A percentile compares a stretch with the other conserved stretches of the same genome.
phyloP scores from a whole-genome alignment of 2,888 invertebrate species.

The Amphimallon solstitiale region DNA sequence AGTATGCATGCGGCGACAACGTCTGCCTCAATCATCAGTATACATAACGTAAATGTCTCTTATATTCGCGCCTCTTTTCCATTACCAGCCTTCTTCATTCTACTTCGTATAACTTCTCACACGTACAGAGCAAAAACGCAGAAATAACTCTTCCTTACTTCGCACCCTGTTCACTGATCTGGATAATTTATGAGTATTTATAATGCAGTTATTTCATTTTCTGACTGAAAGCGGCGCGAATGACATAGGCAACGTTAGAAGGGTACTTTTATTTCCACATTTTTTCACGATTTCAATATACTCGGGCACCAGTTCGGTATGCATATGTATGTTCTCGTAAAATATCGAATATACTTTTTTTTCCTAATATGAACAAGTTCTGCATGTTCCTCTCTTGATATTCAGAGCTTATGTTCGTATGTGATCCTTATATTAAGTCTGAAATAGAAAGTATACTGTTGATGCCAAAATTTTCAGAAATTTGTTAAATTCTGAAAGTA shows the following conservation, averaged over 20 bases:
- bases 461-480: too few relatives aligned
- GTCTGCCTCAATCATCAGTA: conserved; percentile 57
- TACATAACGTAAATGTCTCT: conserved; percentile 59
- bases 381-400: too few relatives aligned
- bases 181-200: conserved; percentile 44
- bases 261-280: conserved; percentile 12
- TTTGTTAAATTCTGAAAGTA: too few relatives aligned
- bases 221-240: not conserved
- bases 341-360: conserved; percentile 6
- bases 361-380: too few relatives aligned
- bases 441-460: too few relatives aligned
- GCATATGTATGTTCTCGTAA: conserved; percentile 1
- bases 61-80: conserved; percentile 58
- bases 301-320: not conserved
- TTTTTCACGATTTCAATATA: conserved; percentile 28
- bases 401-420: too few relatives aligned
- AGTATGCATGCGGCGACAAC: conserved; percentile 53
- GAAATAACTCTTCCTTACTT: conserved; percentile 58
- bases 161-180: conserved; percentile 52
- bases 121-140: conserved; percentile 54
- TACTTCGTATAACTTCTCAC: conserved; percentile 25
- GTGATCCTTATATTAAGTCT: too few relatives aligned
- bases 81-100: conserved; percentile 46
- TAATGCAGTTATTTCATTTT: conserved; percentile 35
- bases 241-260: not conserved